Conservation (phyloP, 2,113 vertebrate species). For the Pelmatolapia mariae region DNA sequence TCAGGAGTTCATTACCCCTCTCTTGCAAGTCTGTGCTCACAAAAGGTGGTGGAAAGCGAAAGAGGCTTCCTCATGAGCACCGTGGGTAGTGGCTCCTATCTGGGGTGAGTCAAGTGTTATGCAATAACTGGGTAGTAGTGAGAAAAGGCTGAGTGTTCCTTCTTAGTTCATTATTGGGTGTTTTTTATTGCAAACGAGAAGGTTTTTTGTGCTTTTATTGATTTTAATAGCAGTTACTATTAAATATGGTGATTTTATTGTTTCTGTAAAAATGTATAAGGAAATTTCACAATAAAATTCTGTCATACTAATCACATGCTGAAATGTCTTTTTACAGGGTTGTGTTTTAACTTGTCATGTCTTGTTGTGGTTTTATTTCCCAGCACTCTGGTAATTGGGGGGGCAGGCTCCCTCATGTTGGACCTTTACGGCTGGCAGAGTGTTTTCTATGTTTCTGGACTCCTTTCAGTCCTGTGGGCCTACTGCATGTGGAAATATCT, state of each 20-base stretch:
- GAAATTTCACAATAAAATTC: background rate
- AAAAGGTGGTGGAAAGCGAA: conserved; percentile 85
- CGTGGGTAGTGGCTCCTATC: conserved; percentile 87
- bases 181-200: background rate
- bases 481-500: conserved; percentile 90
- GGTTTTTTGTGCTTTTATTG: background rate
- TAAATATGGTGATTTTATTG: background rate
- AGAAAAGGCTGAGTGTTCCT: background rate
- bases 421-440: conserved; percentile 90
- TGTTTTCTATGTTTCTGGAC: conserved; percentile 87
- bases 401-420: conserved; percentile 85
- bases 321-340: background rate
- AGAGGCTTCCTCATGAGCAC: conserved; percentile 91
- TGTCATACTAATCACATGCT: background rate
- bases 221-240: background rate
- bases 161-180: background rate
- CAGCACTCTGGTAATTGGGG: conserved; percentile 88
- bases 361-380: background rate
- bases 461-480: conserved; percentile 87
- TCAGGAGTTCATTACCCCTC: conserved; percentile 79
- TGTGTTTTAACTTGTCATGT: background rate
- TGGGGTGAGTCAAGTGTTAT: conserved; percentile 79
- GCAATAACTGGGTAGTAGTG: background rate
- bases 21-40: conserved; percentile 81
- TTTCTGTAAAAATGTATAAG: background rate